Base-by-base conservation (phyloP, 23 tunicate species). In the Aplidium turbinatum region DNA sequence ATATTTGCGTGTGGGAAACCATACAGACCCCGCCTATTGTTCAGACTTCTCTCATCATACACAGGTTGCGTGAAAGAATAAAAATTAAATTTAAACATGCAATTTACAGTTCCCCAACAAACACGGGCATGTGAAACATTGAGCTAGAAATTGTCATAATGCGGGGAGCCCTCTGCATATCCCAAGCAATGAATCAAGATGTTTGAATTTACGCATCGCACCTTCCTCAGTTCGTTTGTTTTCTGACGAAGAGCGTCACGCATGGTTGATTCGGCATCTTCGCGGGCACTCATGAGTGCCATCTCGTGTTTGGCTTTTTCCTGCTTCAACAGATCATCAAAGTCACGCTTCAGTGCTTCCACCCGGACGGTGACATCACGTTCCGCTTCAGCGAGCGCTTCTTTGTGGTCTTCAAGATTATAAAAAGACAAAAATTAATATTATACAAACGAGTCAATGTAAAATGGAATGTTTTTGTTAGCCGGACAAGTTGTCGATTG, bases 261-360 rank as follows among this genome's bases (percentile, higher is more conserved):
- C 21, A 61, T 54, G 2, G 27, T 38, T 26, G 34, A 21, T 63
- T 83, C 70, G 1, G 81, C 69, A 27, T 57, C 79, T 29, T 61
- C 74, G 1, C 71, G 69, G 2, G 61, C 63, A 22, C 1, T 66
- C 70, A 66, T 62, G 21, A 75, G 46, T 58, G 42, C 81, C 81
- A 75, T 66, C 81, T 83, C 45, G 89, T 83, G 79, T 34, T 72
- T 58, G 1, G 76, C 1, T 33, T 47, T 66, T 52, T 75, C 70
- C 27, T 64, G 73, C 46, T 64, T 29, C 34, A 83, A 24, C 19
- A 53, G 6, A 4, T 74, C 70, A 35, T 75, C 76, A 33, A 63
- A 66, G 38, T 83, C 81, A 42, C 64, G 76, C 81, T 75, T 76
- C 33, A 75, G 61, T 35, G 81, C 29, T 46, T 75, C 91, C 38